Evolutionary conservation across 2,888 invertebrate genomes (phyloP), one percentile per base, ranked within the genome.

Genomic region (Venustoraphidia nigricollis): DNA sequence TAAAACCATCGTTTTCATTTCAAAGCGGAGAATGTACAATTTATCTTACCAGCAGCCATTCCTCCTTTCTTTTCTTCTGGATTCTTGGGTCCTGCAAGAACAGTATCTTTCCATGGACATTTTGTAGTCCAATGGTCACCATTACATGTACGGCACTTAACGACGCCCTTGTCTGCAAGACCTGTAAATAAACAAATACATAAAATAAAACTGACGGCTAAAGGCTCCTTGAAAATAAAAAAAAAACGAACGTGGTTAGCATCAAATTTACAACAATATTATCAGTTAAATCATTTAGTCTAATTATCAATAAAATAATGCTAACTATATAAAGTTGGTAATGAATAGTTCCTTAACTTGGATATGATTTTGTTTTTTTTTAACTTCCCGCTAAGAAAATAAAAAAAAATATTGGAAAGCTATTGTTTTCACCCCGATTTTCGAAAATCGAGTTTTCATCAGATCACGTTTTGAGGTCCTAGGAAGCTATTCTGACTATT

Each of bases 71-170:
- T 76, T 50, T 72, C 71, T 56, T 75, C 74, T 57, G 70, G 76
- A 37, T 71, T 55, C 62, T 81, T 81, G 50, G 76, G 69, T 54
- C 81, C 81, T 47, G 79, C 81, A 59, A 85, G 71, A 57, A 81
- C 81, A 1, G 90, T 88, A 60, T 95, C 92, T 69, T 94, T 96
- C 78, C 91, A 97, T 1, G 98, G 98, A 75, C 98, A 98, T 62
- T 90, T 88, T 39, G 92, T 83, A 36, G 96, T 95, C 95, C 96
- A 98, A 75, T 98, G 98, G 63, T 96, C 96, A 47, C 95, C 91
- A 60, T 84, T 85, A 66, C 94, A 94, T 51, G 81, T 86, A 66
- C 93, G 80, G 62, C 94, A 94, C 63, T 87, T 89, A 54, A 87
- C 83, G 54, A 83, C 76, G 52, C 81, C 82, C 62, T 80, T 81